Evolutionary conservation across 30 jellyfish, hydroid and myxozoan species (phyloP), one percentile per base, ranked within the genome.

Genomic region (Catostylus mosaicus): DNA sequence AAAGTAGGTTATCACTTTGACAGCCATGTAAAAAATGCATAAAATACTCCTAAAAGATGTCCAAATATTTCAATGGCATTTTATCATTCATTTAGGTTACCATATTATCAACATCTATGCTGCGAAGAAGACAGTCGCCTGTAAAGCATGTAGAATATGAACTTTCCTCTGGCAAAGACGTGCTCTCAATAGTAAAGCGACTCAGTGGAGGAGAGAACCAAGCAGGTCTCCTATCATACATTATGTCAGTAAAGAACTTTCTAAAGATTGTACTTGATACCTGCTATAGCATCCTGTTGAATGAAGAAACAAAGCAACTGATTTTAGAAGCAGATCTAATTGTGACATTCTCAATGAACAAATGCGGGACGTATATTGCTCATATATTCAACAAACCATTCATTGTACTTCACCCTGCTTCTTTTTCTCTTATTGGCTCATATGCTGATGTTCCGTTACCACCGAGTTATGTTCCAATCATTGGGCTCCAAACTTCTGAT

Each of bases 391-490:
- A 84, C 67, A 74, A 57, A 48, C 95, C 95, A 20, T 20, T 30
- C 11, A 62, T 84, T 3, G 19, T 31, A 20, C 51, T 84, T 19
- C 61, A 64, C 35, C 83, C 88, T 6, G 73, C 83, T 0, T 19
- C 81, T 9, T 16, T 84, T 11, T 24, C 85, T 14, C 12, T 56
- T 0, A 12, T 84, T 46, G 88, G 88, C 20, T 32, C 78, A 45
- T 27, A 9, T 30, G 40, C 86, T 9, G 76, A 46, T 14, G 81
- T 47, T 19, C 95, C 88, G 9, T 0, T 50, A 0, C 95, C 88
- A 3, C 84, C 95, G 2, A 84, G 95, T 61, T 84, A 40, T 37
- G 95, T 73, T 10, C 95, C 95, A 7, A 26, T 35, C 36, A 19
- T 47, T 22, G 38, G 50, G 0, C 22, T 80, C 1, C 14, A 23